Conservation (phyloP, 2,113 vertebrate genomes). For the Bufo gargarizans region DNA sequence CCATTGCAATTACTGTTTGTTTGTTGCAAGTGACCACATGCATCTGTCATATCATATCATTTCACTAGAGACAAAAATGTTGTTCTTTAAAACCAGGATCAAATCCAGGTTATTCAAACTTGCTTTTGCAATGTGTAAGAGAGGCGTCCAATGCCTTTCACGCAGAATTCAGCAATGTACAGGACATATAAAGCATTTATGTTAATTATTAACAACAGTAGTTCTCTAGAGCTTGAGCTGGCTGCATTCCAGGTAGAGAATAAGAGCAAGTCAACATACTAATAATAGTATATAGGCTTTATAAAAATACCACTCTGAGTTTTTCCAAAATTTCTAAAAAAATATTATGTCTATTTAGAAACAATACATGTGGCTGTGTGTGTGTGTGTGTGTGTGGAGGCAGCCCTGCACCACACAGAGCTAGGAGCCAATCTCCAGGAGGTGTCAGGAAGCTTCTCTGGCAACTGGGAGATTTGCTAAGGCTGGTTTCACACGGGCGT, state of each 20-base stretch:
- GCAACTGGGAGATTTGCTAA: too few relatives aligned
- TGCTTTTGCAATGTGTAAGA: conserved; percentile 12
- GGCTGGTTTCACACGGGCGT: too few relatives aligned
- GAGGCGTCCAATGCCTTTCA: not conserved
- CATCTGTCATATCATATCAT: conserved; percentile 26
- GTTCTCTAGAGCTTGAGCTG: conserved; percentile 12
- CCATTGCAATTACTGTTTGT: not conserved
- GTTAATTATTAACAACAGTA: conserved; percentile 50
- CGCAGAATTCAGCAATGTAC: conserved; percentile 16
- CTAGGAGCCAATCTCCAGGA: too few relatives aligned
- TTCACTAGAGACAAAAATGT: conserved; percentile 22
- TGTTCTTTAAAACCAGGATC: not conserved
- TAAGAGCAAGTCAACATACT: conserved; percentile 1
- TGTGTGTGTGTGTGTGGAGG: too few relatives aligned
- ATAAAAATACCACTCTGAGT: not conserved
- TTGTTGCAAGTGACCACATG: conserved; percentile 23
- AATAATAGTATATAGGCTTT: conserved; percentile 13
- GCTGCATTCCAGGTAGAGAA: not conserved
- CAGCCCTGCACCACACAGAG: too few relatives aligned
- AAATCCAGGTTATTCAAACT: not conserved
- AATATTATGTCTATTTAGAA: not conserved
- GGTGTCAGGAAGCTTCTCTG: too few relatives aligned
- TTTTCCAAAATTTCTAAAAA: not conserved
- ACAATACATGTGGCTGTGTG: not conserved
- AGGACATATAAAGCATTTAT: conserved; percentile 32